These are phyloP conservation scores for Pachliopta kotzebuea DNA, from an alignment of 2,888 invertebrate genomes.

Conservation along the genomic window DNA sequence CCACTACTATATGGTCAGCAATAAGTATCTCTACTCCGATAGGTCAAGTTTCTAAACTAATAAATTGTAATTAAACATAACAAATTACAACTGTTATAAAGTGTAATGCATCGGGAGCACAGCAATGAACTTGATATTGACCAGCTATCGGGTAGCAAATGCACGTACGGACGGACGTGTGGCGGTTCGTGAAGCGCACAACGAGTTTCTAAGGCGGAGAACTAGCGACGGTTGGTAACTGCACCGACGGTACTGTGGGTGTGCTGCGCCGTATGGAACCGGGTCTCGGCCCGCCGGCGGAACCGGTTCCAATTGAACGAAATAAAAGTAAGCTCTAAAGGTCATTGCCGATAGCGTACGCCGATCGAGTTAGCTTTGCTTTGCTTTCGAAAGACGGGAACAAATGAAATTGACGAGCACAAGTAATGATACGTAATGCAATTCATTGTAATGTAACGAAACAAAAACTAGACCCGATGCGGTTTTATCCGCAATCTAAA, in stretches of 20 bases:
- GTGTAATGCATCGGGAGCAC: constrained; percentile 35
- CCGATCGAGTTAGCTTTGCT: constrained; percentile 18
- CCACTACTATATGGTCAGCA: too few species aligned
- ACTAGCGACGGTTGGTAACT: constrained; percentile 7
- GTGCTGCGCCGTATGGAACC: constrained; percentile 39
- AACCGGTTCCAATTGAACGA: constrained; percentile 46
- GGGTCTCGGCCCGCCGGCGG: constrained; percentile 36
- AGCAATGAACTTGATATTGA: constrained; percentile 28
- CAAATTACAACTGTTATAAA: background rate
- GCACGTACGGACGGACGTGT: background rate
- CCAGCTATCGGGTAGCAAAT: background rate
- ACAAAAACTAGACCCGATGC: too few species aligned
- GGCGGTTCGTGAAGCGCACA: background rate
- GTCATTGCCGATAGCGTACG: constrained; percentile 44
- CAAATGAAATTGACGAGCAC: constrained; percentile 1
- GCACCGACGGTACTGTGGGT: background rate
- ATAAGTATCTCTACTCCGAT: too few species aligned
- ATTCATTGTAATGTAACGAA: too few species aligned
- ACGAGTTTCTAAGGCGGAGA: constrained; percentile 6
- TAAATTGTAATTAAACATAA: too few species aligned
- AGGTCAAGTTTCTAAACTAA: too few species aligned
- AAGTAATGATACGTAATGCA: background rate
- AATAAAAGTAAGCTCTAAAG: constrained; percentile 45
- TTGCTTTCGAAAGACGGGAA: constrained; percentile 8
- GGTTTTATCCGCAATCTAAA: too few species aligned